Evolutionary conservation across 2,888 invertebrate species (phyloP), one percentile per base, ranked within the genome.

Genomic region (Sphecodes monilicornis): DNA sequence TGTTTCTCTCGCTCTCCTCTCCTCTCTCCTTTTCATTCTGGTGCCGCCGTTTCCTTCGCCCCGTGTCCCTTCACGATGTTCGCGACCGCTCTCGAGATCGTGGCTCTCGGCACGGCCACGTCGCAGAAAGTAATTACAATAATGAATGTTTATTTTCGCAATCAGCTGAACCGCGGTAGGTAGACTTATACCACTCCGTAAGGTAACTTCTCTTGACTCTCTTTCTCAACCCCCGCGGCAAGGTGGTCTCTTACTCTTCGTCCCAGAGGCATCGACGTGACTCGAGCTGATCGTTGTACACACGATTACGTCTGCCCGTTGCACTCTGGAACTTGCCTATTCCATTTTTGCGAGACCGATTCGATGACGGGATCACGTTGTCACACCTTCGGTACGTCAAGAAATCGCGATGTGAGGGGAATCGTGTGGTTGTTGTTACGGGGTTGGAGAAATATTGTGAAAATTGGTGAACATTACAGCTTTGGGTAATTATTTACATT

Each of bases 81-180:
- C 88, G 86, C 85, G 80, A 78, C 60, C 76, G 66, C 41, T 77
- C 64, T 79, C 68, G 72, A 57, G 88, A 89, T 88, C 90, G 85
- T 85, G 86, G 90, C 91, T 91, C 90, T 85, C 88, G 89, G 90
- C 92, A 86, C 86, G 86, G 83, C 90, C 90, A 92, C 92, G 92
- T 93, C 92, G 91, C 92, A 91, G 91, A 92, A 93, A 93, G 93
- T 93, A 93, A 93, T 93, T 93, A 93, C 93, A 93, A 93, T 93
- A 93, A 93, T 93, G 93, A 93, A 93, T 93, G 93, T 93, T 93
- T 93, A 93, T 93, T 93, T 93, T 93, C 93, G 92, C 93, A 93
- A 93, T 93, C 93, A 92, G 92, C 91, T 91, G 90, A 91, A 92
- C 91, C 92, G 93, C 94, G 92, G 93, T 91, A 93, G 93, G 93